Evolutionary conservation across 2,888 invertebrate species (phyloP), one percentile per base, ranked within the genome.

Genomic region (Busseola fusca): DNA sequence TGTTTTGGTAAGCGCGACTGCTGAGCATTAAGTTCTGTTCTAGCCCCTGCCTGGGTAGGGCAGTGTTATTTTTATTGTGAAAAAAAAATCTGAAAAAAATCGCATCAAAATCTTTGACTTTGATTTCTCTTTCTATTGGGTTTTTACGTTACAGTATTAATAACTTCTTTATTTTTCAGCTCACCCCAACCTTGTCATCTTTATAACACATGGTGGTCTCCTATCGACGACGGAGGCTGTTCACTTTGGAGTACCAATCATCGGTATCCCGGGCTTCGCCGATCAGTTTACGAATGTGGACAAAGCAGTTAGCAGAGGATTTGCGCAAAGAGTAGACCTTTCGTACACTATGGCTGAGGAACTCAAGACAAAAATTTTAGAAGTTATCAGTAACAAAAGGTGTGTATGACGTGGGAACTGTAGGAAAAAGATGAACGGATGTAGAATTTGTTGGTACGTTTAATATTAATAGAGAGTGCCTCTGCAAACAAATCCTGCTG

Each of bases 121-220:
- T n/a, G n/a, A n/a, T n/a, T n/a, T 25, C 25, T 18, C 27, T 54
- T 30, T 56, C 18, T 30, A 30, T 18, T 30, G 27, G 7, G 21
- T 27, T 66, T 66, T 34, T 37, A 1, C 10, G 4, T 27, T 21
- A 45, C 5, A 3, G 1, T 62, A 27, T 9, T 21, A 63, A 65
- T 42, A 4, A 34, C 3, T 48, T 40, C 1, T 60, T 59, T 37
- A 37, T 37, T 14, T 70, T 70, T 69, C 81, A 91, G 91, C 88
- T 64, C 91, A 91, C 67, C 87, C 88, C 1, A 91, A 91, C 34
- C 87, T 87, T 27, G 64, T 67, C 0, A 63, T 91, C 7, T 91
- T 91, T 64, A 88, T 91, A 34, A 87, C 91, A 0, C 92, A 92
- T 45, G 92, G 91, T 7, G 91, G 91, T 63, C 86, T 89, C 3